Percentiles rank a stretch among this genome's conserved stretches.
Evolutionary conservation across 2,797 vertebrate species (phyloP).

Genomic region (Hylomyscus alleni): DNA sequence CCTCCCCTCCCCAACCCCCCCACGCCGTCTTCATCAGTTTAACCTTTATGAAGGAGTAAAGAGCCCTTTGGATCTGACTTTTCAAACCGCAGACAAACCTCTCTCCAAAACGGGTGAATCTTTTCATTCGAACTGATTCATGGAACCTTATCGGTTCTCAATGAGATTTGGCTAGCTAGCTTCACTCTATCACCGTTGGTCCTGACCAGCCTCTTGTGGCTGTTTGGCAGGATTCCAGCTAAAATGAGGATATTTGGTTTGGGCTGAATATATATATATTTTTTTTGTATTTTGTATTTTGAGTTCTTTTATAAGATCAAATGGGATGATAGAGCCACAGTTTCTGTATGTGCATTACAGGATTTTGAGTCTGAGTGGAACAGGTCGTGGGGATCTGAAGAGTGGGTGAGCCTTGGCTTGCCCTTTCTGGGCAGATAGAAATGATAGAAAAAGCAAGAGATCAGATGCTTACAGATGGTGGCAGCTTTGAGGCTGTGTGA

Average conservation of each 20-base stretch:
- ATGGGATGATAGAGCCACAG: constrained; percentile 31
- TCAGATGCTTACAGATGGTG: background rate
- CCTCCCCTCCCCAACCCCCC: background rate
- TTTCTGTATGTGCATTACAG: constrained; percentile 54
- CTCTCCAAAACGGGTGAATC: background rate
- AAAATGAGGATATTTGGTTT: constrained; percentile 58
- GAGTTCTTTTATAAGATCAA: constrained; percentile 31
- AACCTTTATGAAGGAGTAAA: constrained; percentile 40
- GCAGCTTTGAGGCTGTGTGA: background rate
- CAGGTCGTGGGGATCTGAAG: constrained; percentile 40
- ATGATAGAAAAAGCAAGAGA: background rate
- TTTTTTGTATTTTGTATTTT: constrained; percentile 33
- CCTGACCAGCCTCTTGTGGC: constrained; percentile 29
- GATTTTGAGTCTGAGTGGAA: constrained; percentile 63
- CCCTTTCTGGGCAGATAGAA: background rate
- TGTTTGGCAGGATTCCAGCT: constrained; percentile 60
- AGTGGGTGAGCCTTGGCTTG: background rate
- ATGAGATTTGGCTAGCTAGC: constrained; percentile 37
- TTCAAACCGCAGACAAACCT: constrained; percentile 2
- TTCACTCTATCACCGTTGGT: background rate
- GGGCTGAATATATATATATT: constrained; percentile 49
- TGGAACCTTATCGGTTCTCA: constrained; percentile 48
- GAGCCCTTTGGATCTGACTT: constrained; percentile 57
- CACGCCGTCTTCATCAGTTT: background rate
- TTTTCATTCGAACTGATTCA: constrained; percentile 46